Base-by-base conservation (phyloP, 2,797 vertebrate species). In the Mus minutoides region DNA sequence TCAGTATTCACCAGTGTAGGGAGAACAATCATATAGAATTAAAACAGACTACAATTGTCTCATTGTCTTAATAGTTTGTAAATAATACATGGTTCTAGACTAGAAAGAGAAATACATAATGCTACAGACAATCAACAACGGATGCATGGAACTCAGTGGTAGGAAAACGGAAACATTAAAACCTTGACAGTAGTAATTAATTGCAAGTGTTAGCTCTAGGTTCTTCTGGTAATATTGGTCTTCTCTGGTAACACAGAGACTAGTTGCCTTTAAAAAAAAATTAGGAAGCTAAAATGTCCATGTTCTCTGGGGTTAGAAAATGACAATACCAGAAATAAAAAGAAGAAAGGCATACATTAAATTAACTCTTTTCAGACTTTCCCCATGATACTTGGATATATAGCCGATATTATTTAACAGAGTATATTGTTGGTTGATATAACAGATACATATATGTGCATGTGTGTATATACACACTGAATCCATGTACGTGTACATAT, bases 321-420 rank as follows among this genome's bases (percentile, higher is more conserved):
- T 22, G 52, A 77, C 34, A 90, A 40, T 64, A 40, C 52, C 37
- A 88, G 76, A 67, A 34, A 89, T 40, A 90, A 77, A 91, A 60
- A 54, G 12, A 95, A 88, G 40, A 94, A 67, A 84, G 84, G 37
- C 34, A 88, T 54, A 13, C 94, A 85, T 12, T 73, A 8, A 95
- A 96, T 58, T 54, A 94, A 92, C 54, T 49, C 40, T 94, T 82
- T 85, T 54, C 26, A 92, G 31, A 88, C 24, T 85, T 96, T 83
- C 46, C 71, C 54, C 80, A 43, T 87, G 43, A 52, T 82, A 96
- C 21, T 97, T 77, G 24, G 29, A 49, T 86, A 88, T 58, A 79
- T 31, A 88, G 46, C 64, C 37, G 92, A 37, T 1, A 60, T 21
- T 34, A 80, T 84, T 67, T 91, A 94, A 34, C n/a, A 71, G 13